Conservation (phyloP, 2,113 vertebrate species). For the Vulpes ferrilata region DNA sequence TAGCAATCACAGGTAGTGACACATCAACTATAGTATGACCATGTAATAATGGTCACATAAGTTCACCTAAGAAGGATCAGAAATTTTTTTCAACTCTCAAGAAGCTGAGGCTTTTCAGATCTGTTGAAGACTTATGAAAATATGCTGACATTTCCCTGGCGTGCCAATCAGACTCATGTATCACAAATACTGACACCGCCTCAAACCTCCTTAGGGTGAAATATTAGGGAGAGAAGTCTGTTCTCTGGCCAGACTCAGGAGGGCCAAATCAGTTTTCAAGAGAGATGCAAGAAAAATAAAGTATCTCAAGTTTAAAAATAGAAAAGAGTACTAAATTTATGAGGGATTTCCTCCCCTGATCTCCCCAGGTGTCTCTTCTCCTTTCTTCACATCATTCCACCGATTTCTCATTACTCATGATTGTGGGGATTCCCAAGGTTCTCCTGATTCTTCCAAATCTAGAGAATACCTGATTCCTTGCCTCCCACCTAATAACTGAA, state of each 20-base stretch:
- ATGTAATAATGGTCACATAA: not conserved
- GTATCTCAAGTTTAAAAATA: not conserved
- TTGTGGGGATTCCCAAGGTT: not conserved
- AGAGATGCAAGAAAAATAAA: conserved; percentile 47
- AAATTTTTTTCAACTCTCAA: not conserved
- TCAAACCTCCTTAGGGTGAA: not conserved
- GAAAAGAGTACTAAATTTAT: not conserved
- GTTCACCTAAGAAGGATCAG: not conserved
- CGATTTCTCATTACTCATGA: not conserved
- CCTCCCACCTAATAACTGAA: conserved; percentile 57
- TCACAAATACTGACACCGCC: not conserved
- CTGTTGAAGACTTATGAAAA: not conserved
- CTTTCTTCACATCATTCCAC: not conserved
- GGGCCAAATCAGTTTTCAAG: not conserved
- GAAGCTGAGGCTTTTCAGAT: not conserved
- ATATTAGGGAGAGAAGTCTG: not conserved
- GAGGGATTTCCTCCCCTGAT: not conserved
- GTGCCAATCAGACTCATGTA: not conserved
- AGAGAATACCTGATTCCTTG: conserved; percentile 37
- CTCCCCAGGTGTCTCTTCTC: not conserved
- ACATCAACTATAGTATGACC: not conserved
- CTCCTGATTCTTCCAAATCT: not conserved
- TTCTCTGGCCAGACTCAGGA: not conserved
- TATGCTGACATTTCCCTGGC: not conserved
- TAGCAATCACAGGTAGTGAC: not conserved